phyloP scores from a whole-genome alignment of 2,888 invertebrate species.

The Thumatha senex region DNA sequence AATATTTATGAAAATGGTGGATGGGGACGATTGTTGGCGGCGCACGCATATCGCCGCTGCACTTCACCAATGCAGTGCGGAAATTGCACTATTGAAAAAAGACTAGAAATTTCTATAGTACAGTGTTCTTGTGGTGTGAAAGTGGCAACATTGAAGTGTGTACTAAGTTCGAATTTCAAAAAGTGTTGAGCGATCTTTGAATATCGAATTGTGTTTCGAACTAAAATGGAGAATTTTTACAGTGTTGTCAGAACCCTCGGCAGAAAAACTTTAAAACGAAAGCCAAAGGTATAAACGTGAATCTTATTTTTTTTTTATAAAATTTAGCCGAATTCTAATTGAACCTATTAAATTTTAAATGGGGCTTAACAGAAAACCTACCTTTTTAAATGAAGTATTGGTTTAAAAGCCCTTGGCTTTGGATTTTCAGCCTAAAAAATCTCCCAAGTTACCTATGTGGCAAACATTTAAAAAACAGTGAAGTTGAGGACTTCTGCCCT shows the following conservation, averaged over 20 bases:
- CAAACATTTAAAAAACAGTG: too few species aligned
- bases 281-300: slow-evolving; percentile 76
- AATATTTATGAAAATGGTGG: slow-evolving; percentile 74
- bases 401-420: too few species aligned
- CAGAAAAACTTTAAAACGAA: slow-evolving; percentile 73
- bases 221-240: slow-evolving; percentile 71
- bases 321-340: too few species aligned
- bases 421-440: too few species aligned
- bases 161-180: slow-evolving; percentile 26
- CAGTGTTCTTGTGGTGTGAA: slow-evolving; percentile 31
- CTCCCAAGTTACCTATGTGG: too few species aligned
- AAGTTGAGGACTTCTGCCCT: too few species aligned
- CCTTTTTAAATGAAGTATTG: too few species aligned
- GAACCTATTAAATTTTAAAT: too few species aligned
- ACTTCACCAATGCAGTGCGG: slow-evolving; percentile 70
- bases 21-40: slow-evolving; percentile 39
- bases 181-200: slow-evolving; percentile 26
- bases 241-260: slow-evolving; percentile 73
- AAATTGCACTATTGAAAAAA: slow-evolving; percentile 41
- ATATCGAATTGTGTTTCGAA: slow-evolving; percentile 18
- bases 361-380: too few species aligned
- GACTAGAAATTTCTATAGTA: slow-evolving; percentile 28
- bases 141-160: slow-evolving; percentile 32
- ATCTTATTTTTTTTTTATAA: too few species aligned
- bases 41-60: slow-evolving; percentile 65